Evolutionary conservation across 64 coral and sea anemone species (phyloP), one percentile per base, ranked within the genome.

Genomic region (Stichodactyla helianthus): DNA sequence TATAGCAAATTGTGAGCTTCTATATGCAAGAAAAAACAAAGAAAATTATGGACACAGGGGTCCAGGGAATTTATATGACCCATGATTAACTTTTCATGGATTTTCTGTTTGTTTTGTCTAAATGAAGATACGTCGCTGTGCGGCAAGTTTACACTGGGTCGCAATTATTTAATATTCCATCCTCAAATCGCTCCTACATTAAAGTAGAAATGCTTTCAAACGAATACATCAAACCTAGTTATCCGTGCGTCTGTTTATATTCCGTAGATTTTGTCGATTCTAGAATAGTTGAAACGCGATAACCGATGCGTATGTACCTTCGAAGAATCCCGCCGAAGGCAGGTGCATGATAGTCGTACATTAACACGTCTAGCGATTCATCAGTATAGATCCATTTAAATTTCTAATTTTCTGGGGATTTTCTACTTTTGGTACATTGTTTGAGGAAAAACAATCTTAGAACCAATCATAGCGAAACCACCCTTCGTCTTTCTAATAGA

Each of bases 341-440:
- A 74, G 68, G 68, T 74, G 35, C 35, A 44, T 44, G 68, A 74
- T 74, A 12, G 68, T 27, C 6, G 68, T 65, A 22, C 62, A 74
- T 74, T 74, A 74, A 74, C 68, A 74, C 68, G 68, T 74, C 68
- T 74, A 74, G n/a, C 63, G 19, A 68, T 18, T 68, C 63, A 7
- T 15, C 9, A 11, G 8, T 68, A 31, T 4, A 1, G 12, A 5
- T 26, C 10, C 7, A 74, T 74, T 74, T 74, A 31, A n/a, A 74
- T 74, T 31, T 35, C 25, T 74, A 31, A 74, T 74, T 12, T 9
- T 25, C 10, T 0, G 25, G 22, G 68, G 68, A 74, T 13, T 74
- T 74, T 74, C 11, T 74, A 23, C 25, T 10, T 65, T 10, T 58
- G 55, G 55, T 28, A 15, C 10, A 31, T 74, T 35, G n/a, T 27